Conservation (phyloP, 2,888 invertebrate genomes). For the Clostera curtula region DNA sequence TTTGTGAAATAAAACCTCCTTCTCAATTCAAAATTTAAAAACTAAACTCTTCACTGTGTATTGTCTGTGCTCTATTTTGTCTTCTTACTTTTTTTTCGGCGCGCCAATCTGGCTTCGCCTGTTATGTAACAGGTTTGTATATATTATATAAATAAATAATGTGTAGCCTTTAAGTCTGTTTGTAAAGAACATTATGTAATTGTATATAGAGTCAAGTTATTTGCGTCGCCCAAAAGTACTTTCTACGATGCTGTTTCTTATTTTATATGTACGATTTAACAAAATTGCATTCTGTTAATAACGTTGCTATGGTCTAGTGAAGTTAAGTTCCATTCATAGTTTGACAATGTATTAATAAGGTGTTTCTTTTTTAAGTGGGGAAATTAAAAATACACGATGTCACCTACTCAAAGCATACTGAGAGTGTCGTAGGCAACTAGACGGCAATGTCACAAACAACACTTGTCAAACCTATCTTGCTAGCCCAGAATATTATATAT, state of each 20-base stretch:
- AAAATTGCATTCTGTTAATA: too few relatives aligned
- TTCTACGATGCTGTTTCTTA: slow-evolving; percentile 11
- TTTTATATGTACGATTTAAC: neutral
- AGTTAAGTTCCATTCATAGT: too few relatives aligned
- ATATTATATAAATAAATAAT: slow-evolving; percentile 9
- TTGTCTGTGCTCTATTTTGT: slow-evolving; percentile 6
- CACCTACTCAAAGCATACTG: too few relatives aligned
- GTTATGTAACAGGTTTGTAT: slow-evolving; percentile 28
- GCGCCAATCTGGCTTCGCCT: slow-evolving; percentile 8
- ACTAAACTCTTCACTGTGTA: neutral
- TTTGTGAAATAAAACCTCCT: slow-evolving; percentile 22
- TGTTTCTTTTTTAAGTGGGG: too few relatives aligned
- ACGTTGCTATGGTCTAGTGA: too few relatives aligned
- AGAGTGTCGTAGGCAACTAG: too few relatives aligned
- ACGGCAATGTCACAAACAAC: too few relatives aligned
- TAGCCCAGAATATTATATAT: too few relatives aligned
- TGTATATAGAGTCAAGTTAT: slow-evolving; percentile 1
- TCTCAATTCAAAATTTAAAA: slow-evolving; percentile 1
- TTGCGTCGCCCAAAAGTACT: slow-evolving; percentile 15
- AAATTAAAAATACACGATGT: too few relatives aligned
- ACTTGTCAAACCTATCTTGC: too few relatives aligned
- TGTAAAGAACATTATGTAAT: neutral
- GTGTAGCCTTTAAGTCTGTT: neutral
- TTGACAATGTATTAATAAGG: too few relatives aligned
- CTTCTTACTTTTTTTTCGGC: slow-evolving; percentile 5